phyloP scores from a whole-genome alignment of 1,140 invertebrate species.

The Conopomorpha cramerella region DNA sequence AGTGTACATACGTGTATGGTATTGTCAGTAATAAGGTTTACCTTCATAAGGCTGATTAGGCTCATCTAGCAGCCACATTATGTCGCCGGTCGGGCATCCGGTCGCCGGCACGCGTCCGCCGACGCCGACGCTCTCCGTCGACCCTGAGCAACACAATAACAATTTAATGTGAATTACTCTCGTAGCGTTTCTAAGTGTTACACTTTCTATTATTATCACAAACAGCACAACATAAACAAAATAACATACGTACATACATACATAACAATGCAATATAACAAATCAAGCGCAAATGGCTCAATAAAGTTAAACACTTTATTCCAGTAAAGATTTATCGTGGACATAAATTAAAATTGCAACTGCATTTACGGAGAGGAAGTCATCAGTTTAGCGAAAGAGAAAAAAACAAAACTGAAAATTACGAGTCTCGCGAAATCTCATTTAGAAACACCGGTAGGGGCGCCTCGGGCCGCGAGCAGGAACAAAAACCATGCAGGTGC shows the following conservation, averaged over 20 bases:
- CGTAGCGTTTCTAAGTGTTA: no score
- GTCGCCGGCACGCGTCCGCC: constrained; percentile 51
- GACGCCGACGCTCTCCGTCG: constrained; percentile 27
- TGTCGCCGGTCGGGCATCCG: constrained; percentile 53
- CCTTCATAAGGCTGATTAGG: constrained; percentile 58
- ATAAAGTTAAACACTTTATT: no score
- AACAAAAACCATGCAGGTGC: constrained; percentile 38
- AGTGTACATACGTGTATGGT: background rate
- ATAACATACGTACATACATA: no score
- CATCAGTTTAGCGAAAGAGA: constrained; percentile 9
- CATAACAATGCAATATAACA: no score
- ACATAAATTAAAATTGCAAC: constrained; percentile 11
- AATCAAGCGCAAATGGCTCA: no score
- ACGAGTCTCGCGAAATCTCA: constrained; percentile 20
- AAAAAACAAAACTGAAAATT: constrained; percentile 13
- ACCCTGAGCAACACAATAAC: no score
- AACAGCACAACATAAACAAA: no score
- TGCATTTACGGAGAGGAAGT: constrained; percentile 10
- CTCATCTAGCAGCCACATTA: constrained; percentile 61
- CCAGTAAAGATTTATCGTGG: no score
- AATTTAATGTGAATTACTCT: no score
- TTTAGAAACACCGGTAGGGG: constrained; percentile 13
- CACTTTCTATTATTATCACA: no score
- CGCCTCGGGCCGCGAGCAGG: constrained; percentile 18
- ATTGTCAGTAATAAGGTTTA: constrained; percentile 13